These are phyloP conservation scores for Oxyruncus cristatus DNA, from an alignment of 2,113 vertebrate genomes.

Conservation along the genomic window DNA sequence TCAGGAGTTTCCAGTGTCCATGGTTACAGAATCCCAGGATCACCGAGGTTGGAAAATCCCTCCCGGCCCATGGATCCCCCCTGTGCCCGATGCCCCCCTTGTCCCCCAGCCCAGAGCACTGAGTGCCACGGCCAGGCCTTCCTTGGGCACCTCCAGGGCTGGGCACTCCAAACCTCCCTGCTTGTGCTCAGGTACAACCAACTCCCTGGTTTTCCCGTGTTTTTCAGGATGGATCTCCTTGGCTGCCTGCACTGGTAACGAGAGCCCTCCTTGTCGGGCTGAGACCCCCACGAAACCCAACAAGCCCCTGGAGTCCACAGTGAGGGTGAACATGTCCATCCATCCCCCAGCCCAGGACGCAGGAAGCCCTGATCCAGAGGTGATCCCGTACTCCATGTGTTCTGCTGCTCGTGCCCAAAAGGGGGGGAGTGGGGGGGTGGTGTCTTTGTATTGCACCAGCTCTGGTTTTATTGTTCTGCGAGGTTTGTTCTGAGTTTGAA, in stretches of 20 bases:
- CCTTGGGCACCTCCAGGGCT: not conserved
- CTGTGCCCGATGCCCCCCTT: not conserved
- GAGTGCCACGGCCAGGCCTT: not conserved
- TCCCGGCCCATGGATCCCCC: not conserved
- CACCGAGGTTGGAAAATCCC: not conserved
- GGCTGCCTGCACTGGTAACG: too few species aligned
- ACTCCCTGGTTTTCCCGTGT: accelerated
- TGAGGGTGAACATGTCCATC: not conserved
- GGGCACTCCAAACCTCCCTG: not conserved
- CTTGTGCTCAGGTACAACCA: too few species aligned
- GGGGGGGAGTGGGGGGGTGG: too few species aligned
- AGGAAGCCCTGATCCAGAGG: too few species aligned
- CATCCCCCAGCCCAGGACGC: too few species aligned
- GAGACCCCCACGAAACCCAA: not conserved
- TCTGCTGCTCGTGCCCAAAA: too few species aligned
- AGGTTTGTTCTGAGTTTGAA: too few species aligned
- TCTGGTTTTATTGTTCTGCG: too few species aligned
- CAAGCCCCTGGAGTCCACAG: not conserved
- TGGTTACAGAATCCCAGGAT: not conserved
- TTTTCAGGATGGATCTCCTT: not conserved
- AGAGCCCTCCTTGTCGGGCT: accelerated
- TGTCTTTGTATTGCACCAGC: too few species aligned
- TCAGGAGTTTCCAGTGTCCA: too few species aligned
- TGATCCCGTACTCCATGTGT: too few species aligned
- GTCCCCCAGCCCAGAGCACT: not conserved